A percentile compares a stretch with the other conserved stretches of the same genome.
Conservation (phyloP, 1,140 invertebrate species). For the Meteorus sp. region DNA sequence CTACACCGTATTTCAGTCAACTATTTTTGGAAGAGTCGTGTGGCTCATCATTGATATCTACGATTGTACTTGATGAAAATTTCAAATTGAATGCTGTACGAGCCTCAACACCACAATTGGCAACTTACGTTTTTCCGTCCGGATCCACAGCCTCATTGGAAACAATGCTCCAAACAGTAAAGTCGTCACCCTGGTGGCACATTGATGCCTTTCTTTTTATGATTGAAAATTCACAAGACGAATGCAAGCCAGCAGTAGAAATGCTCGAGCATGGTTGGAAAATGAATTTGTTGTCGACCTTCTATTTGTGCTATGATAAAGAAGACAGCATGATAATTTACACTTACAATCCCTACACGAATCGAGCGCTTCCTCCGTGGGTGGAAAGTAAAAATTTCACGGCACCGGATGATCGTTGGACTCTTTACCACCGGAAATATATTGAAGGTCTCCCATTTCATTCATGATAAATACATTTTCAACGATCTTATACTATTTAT, state of each 20-base stretch:
- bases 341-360: slow-evolving; percentile 1
- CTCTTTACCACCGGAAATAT: slow-evolving; percentile 21
- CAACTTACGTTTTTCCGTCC: no score
- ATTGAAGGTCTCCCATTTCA: not conserved
- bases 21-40: no score
- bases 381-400: not conserved
- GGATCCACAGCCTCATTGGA: no score
- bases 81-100: no score
- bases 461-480: not conserved
- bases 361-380: not conserved
- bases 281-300: not conserved
- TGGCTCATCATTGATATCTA: no score
- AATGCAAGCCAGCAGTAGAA: not conserved
- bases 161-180: not conserved
- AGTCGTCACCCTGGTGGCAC: not conserved
- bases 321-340: not conserved
- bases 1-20: no score
- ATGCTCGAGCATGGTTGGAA: not conserved
- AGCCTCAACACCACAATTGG: no score
- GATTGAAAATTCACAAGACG: not conserved
- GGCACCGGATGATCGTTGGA: not conserved
- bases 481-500: not conserved
- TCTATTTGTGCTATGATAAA: not conserved
- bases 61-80: no score
- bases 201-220: not conserved